A percentile compares a stretch with the other conserved stretches of the same genome.
Evolutionary conservation across 2,113 vertebrate genomes (phyloP).

Genomic region (mouse (Mus musculus)): GRCm39 chr8:111950501-111951000

Average conservation of each 20-base stretch:
- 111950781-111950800: not conserved
- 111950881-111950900: not conserved
- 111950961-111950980: not conserved
- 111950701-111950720: not conserved
- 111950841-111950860: not conserved
- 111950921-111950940: not conserved
- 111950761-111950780: not conserved
- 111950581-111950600: not conserved
- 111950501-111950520: not conserved
- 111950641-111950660: not conserved
- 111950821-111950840: not conserved
- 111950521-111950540: not conserved
- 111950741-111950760: not conserved
- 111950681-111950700: too few species aligned
- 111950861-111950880: not conserved
- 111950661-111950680: not conserved
- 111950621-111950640: not conserved
- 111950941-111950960: not conserved
- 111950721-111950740: not conserved
- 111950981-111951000: constrained; percentile 16
- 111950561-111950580: not conserved
- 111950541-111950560: not conserved
- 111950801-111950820: not conserved
- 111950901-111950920: not conserved
- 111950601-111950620: not conserved